Evolutionary conservation across 2,888 invertebrate genomes (phyloP).

Genomic region (Strigamia transsilvanica): DNA sequence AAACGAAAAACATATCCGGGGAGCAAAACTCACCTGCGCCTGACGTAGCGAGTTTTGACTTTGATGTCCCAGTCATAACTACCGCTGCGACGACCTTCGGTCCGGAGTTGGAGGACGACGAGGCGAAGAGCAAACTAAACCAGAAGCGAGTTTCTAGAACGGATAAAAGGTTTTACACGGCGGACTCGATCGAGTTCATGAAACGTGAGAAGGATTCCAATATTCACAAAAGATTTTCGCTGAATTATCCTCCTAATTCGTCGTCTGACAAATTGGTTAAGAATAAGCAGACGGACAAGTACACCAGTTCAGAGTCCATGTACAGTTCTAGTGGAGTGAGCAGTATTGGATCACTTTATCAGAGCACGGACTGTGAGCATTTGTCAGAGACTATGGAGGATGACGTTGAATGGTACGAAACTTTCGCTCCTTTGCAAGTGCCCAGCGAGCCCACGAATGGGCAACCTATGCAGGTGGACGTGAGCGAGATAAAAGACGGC

Average conservation of each 20-base stretch:
- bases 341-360: conserved; percentile 65
- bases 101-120: conserved; percentile 59
- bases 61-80: conserved; percentile 67
- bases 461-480: conserved; percentile 58
- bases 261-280: conserved; percentile 45
- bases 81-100: conserved; percentile 60
- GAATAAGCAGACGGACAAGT: conserved; percentile 60
- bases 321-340: conserved; percentile 66
- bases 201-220: conserved; percentile 66
- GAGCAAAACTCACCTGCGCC: conserved; percentile 7
- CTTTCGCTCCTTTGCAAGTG: neutral
- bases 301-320: conserved; percentile 64
- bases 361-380: conserved; percentile 56
- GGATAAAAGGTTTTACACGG: conserved; percentile 71
- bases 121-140: conserved; percentile 61
- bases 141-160: conserved; percentile 66
- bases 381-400: conserved; percentile 51
- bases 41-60: conserved; percentile 63
- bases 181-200: conserved; percentile 73
- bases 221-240: conserved; percentile 72
- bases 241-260: conserved; percentile 66
- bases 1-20: conserved; percentile 69
- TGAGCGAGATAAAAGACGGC: conserved; percentile 60
- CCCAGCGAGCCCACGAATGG: neutral
- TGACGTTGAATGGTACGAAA: neutral